phyloP scores from a whole-genome alignment of 2,797 vertebrate species.

The Gobionotothen gibberifrons region DNA sequence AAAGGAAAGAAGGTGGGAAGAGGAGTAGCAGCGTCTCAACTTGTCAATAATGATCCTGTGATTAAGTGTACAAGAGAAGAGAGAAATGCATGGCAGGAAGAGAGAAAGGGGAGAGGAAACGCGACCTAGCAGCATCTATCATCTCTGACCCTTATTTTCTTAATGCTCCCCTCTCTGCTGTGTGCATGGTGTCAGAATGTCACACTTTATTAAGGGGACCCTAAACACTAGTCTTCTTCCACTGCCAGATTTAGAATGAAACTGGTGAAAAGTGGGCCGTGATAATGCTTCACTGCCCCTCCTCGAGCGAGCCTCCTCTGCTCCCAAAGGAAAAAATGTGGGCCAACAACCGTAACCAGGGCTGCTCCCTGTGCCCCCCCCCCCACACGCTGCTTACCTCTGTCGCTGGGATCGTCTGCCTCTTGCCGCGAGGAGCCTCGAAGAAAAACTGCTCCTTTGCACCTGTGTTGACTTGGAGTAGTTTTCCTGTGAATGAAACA shows the following conservation, averaged over 20 bases:
- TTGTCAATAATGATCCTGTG: slow-evolving; percentile 1
- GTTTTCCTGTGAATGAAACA: slow-evolving; percentile 89
- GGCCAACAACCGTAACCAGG: slow-evolving; percentile 48
- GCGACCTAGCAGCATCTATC: slow-evolving; percentile 41
- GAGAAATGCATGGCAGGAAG: slow-evolving; percentile 10
- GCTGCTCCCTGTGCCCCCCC: slow-evolving; percentile 21
- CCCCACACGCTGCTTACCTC: slow-evolving; percentile 86
- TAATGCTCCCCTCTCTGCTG: slow-evolving; percentile 12
- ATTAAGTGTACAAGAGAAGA: not conserved
- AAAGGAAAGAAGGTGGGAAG: not conserved
- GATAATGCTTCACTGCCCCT: slow-evolving; percentile 80
- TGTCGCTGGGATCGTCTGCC: slow-evolving; percentile 90
- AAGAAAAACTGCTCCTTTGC: slow-evolving; percentile 98
- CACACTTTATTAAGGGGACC: slow-evolving; percentile 50
- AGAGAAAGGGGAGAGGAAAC: slow-evolving; percentile 5
- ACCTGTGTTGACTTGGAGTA: slow-evolving; percentile 97
- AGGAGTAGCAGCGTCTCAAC: not conserved
- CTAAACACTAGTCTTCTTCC: slow-evolving; percentile 67
- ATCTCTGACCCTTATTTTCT: slow-evolving; percentile 52
- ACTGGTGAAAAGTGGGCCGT: slow-evolving; percentile 78
- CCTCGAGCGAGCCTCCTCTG: slow-evolving; percentile 48
- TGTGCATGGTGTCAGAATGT: slow-evolving; percentile 57
- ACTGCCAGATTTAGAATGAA: slow-evolving; percentile 75
- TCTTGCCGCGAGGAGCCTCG: slow-evolving; percentile 97
- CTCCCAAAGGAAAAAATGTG: slow-evolving; percentile 60